Base-by-base conservation (phyloP, 2,888 invertebrate genomes). In the Pseudoips prasinana region DNA sequence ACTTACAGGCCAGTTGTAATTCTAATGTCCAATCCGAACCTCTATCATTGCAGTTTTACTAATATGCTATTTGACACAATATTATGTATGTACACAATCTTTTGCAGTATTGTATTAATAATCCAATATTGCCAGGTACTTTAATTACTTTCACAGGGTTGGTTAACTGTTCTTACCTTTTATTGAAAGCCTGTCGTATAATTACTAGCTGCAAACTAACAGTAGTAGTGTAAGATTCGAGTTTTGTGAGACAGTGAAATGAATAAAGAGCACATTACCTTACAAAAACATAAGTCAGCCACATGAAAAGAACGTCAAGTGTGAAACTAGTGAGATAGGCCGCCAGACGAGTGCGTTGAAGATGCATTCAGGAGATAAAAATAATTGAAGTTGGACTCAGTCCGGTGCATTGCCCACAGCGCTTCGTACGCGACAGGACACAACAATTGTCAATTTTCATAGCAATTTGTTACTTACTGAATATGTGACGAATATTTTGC, bases 311-410 rank as follows among this genome's bases (percentile, higher is more conserved):
- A 39, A 39, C 39, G 50, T 52, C 50, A 72, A 67, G 77, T 75
- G 77, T 69, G 70, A 77, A 77, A 53, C 58, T 37, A 39, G 41
- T 45, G 59, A 75, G 76, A 76, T 73, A 73, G 63, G 62, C 46
- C 42, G 54, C 49, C 35, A 57, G 57, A 58, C 51, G 63, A 50
- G 57, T 52, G 49, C 44, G 38, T 41, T 28, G 33, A 66, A 75
- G 76, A 78, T 76, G 72, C 72, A 73, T 73, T 73, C 76, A 72
- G 48, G 50, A 70, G 75, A 77, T 77, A 78, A 76, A 68, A 74
- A 75, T 73, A 76, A 78, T 74, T 79, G 61, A 70, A 74, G 75
- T 73, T 49, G 58, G 72, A 74, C 75, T 64, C 43, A 45, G 72
- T 67, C 75, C 70, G 56, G 65, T 40, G 44, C 29, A 22, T 27